Base-by-base conservation (phyloP, 2,113 vertebrate species). In the Pelecanus crispus region DNA sequence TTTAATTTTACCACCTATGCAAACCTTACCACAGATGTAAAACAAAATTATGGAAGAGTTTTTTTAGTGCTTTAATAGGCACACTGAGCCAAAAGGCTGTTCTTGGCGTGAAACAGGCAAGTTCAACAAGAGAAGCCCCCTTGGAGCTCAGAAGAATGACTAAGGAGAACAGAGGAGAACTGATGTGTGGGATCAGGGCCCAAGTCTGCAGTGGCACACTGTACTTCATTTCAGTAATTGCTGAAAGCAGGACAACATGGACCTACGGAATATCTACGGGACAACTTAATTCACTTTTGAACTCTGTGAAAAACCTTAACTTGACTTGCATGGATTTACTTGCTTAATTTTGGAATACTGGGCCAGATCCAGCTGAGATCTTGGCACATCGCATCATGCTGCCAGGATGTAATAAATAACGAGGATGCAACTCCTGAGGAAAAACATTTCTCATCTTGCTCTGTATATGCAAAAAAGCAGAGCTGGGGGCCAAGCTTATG, bases 281-380 rank as follows among this genome's bases (percentile, higher is more conserved):
- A 79, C 24, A 87, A 56, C 17, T 81, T 71, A 62, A 79, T 44
- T 63, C 38, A 44, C 55, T 81, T 86, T 56, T 89, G 81, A 91
- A 83, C 55, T 71, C 52, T 34, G 4, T 78, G 56, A 94, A 89
- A 92, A 78, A 24, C 2, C 44, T 59, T 67, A 73, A 70, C 63
- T 92, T 93, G 72, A 79, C 73, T 90, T 90, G 40, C 44, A 89
- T 89, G 47, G 86, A 92, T 81, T 88, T 71, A 44, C 65, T 94
- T 88, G 77, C 91, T 81, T 94, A 71, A 95, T 89, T 92, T 87
- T 85, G 52, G 42, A 78, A 75, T 77, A 75, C 28, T 87, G 84
- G 77, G 44, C 29, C 40, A 81, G 91, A 81, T 74, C 61, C 89
- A 89, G 32, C 44, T 55, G 73, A 89, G 55, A 71, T 79, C 86